Evolutionary conservation across 2,888 invertebrate genomes (phyloP), one percentile per base, ranked within the genome.

Genomic region (Scelioninae gen. 2): DNA sequence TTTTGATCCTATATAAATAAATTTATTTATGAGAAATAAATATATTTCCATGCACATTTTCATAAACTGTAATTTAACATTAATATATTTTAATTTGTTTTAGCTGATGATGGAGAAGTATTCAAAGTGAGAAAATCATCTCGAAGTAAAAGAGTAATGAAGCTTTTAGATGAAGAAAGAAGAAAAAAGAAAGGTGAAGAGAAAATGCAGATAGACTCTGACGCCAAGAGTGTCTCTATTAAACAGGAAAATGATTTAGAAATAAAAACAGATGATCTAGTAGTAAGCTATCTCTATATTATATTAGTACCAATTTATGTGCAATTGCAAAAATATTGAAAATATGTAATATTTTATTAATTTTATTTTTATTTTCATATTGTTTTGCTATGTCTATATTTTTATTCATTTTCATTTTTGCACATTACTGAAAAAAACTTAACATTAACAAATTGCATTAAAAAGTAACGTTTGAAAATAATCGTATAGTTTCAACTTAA

Each of bases 61-160:
- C 10, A 33, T 10, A 33, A 3, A 37, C 13, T 37, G 11, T 37
- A 37, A 4, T 2, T 10, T 15, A 25, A 28, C 37, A 15, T 10
- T 28, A 28, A 46, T 28, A 15, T 22, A 28, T 28, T 41, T 11
- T 11, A 46, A 46, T 15, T 2, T 69, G n/a, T 85, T 84, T 86
- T 88, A 87, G 94, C 93, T 81, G 94, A 94, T 84, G 92, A 91
- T 79, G 93, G 91, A 19, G 96, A 96, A 87, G 92, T 94, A 55
- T 97, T 98, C 87, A 94, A 96, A 90, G 95, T 98, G 53, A 96
- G 96, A 86, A 97, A 97, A 87, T 96, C 97, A 6, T 95, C 95
- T 6, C 94, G 96, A 83, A 96, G 96, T 87, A 94, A 96, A 86
- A 92, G 93, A 85, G 90, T 96, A 61, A 93, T 95, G 88, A 93